Evolutionary conservation across 2,888 invertebrate genomes (phyloP).

Genomic region (Leucania comma): DNA sequence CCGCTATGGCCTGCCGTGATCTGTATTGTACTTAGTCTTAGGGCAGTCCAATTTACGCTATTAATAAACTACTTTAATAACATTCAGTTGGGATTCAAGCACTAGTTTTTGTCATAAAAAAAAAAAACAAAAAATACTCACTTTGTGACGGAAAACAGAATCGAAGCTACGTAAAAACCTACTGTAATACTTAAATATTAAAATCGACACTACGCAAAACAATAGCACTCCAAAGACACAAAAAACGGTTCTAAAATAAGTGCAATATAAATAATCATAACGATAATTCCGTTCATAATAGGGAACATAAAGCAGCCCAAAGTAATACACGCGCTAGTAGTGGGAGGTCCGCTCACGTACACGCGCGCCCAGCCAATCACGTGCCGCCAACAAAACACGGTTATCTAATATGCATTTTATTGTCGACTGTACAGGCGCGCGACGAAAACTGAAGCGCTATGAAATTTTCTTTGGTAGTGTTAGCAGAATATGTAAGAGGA

Average conservation of each 20-base stretch:
- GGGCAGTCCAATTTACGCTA: too few species aligned
- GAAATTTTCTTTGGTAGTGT: constrained; percentile 72
- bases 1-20: too few species aligned
- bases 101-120: too few species aligned
- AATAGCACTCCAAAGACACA: background rate
- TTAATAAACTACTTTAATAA: too few species aligned
- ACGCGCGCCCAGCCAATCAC: constrained; percentile 81
- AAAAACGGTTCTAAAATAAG: constrained; percentile 34
- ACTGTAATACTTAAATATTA: too few species aligned
- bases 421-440: constrained; percentile 78
- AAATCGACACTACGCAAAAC: background rate
- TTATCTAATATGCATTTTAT: constrained; percentile 90
- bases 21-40: too few species aligned
- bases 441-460: constrained; percentile 73
- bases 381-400: constrained; percentile 86
- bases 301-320: constrained; percentile 60
- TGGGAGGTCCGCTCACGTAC: constrained; percentile 59
- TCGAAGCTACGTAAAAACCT: too few species aligned
- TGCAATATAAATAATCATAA: constrained; percentile 46
- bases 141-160: too few species aligned
- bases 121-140: too few species aligned
- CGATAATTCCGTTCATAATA: constrained; percentile 61
- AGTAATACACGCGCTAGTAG: constrained; percentile 63
- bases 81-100: too few species aligned
- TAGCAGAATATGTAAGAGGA: constrained; percentile 65